These are phyloP conservation scores for Ephialtes manifestator DNA, from an alignment of 2,888 invertebrate species.

Conservation along the genomic window DNA sequence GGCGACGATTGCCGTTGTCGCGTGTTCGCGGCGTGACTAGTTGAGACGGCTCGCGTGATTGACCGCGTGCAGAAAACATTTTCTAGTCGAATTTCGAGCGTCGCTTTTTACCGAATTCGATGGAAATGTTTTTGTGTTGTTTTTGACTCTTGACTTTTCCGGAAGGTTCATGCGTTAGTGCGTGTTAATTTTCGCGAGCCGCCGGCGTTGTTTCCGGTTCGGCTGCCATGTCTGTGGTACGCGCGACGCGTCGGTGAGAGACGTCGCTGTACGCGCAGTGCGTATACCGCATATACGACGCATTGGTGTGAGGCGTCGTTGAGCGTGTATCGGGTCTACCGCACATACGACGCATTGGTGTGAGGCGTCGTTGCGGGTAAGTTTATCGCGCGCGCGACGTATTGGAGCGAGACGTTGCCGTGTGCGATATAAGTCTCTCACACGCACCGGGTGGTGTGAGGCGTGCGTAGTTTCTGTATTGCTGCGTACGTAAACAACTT, in stretches of 20 bases:
- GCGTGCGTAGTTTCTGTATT: not conserved
- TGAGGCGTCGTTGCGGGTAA: too few relatives aligned
- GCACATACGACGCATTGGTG: too few relatives aligned
- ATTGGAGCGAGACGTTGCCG: conserved; percentile 1
- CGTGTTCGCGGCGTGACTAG: not conserved
- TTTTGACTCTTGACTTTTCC: not conserved
- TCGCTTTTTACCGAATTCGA: conserved; percentile 3
- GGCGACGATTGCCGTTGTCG: conserved; percentile 3
- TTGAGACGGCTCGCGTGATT: conserved; percentile 12
- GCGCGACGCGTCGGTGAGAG: too few relatives aligned
- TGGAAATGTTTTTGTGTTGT: not conserved
- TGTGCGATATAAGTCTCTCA: not conserved
- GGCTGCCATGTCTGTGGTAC: conserved; percentile 1
- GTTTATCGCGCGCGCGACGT: too few relatives aligned
- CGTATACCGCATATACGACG: too few relatives aligned
- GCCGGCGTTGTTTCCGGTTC: conserved; percentile 1
- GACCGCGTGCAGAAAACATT: not conserved
- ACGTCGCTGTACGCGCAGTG: too few relatives aligned
- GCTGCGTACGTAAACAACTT: not conserved
- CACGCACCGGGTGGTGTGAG: too few relatives aligned
- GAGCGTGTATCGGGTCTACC: too few relatives aligned
- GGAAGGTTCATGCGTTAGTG: too few relatives aligned
- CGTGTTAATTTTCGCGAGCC: conserved; percentile 8
- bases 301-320: too few relatives aligned
- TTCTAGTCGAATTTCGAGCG: not conserved